Conservation (phyloP, 2,888 invertebrate genomes). For the Anthrax anthrax region DNA sequence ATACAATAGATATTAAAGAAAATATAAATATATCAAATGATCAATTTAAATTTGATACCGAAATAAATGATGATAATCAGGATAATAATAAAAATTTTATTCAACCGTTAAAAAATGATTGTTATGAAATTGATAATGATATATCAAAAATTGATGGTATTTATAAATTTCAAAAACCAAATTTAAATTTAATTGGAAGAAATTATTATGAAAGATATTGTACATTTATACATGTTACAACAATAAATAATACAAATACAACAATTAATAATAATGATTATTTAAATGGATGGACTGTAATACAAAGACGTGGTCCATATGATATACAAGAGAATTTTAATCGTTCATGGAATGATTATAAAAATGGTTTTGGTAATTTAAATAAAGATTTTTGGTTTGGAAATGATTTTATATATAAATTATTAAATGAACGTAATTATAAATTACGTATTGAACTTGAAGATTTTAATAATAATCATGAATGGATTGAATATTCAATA, state of each 20-base stretch:
- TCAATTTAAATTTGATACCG: neutral
- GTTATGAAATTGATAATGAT: conserved; percentile 33
- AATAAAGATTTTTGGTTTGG: conserved; percentile 44
- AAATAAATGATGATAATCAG: neutral
- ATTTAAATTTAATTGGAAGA: conserved; percentile 24
- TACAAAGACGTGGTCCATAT: conserved; percentile 34
- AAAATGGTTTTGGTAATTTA: conserved; percentile 41
- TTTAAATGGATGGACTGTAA: conserved; percentile 46
- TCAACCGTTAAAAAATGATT: conserved; percentile 26
- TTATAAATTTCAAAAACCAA: conserved; percentile 26
- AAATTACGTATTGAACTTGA: conserved; percentile 38
- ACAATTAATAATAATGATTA: too few species aligned
- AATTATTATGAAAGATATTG: conserved; percentile 37
- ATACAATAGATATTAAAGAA: too few species aligned
- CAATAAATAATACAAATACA: too few species aligned
- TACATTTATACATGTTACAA: conserved; percentile 34
- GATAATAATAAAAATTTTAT: conserved; percentile 13
- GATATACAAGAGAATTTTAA: conserved; percentile 37
- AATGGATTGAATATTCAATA: conserved; percentile 39
- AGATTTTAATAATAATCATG: conserved; percentile 35
- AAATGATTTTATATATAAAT: conserved; percentile 39
- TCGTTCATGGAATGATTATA: conserved; percentile 41
- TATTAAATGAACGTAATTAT: conserved; percentile 31
- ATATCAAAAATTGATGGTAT: conserved; percentile 32
- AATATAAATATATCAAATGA: too few species aligned